phyloP scores from a whole-genome alignment of 1,140 invertebrate species.

The Drosophila mojavensis region DNA sequence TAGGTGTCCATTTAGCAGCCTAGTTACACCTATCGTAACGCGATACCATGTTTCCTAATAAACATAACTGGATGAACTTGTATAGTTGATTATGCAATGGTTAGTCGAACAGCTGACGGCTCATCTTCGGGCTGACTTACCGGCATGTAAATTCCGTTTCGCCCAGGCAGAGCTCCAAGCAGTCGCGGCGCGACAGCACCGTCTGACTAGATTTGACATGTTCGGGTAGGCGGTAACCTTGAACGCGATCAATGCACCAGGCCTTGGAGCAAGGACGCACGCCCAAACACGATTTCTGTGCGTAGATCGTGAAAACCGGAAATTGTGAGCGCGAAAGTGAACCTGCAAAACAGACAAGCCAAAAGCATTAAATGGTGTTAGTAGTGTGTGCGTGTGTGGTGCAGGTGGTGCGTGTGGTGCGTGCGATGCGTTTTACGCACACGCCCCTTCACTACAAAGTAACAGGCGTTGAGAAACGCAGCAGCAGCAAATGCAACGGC shows the following conservation, averaged over 20 bases:
- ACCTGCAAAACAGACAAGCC: constrained; percentile 86
- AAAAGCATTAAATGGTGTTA: constrained; percentile 54
- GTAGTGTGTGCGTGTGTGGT: constrained; percentile 9
- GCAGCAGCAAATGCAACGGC: constrained; percentile 43
- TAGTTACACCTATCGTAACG: constrained; percentile 1
- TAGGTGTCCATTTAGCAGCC: constrained; percentile 9
- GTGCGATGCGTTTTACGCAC: constrained; percentile 75
- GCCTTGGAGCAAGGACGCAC: constrained; percentile 94
- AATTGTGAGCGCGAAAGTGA: constrained; percentile 95
- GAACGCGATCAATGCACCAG: constrained; percentile 96
- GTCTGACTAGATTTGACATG: constrained; percentile 89
- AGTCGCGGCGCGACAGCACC: constrained; percentile 92
- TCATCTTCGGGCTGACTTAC: constrained; percentile 85
- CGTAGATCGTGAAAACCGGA: constrained; percentile 97
- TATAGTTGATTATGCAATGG: constrained; percentile 29
- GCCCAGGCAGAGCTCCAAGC: constrained; percentile 93
- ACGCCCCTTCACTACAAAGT: constrained; percentile 83
- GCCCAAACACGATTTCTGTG: constrained; percentile 95
- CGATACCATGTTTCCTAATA: constrained; percentile 18
- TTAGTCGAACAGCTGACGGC: constrained; percentile 5
- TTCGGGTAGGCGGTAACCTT: constrained; percentile 91
- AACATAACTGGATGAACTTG: constrained; percentile 51
- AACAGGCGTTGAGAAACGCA: constrained; percentile 82
- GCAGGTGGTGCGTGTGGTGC: constrained; percentile 63
- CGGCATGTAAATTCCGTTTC: constrained; percentile 95